phyloP scores from a whole-genome alignment of 1,140 invertebrate species.

The Caenorhabditis elegans region WBcel235 BX284602.5:5945501-5946000 shows the following conservation, averaged over 20 bases:
- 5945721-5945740: no score
- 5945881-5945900: slow-evolving; percentile 48
- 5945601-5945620: neutral
- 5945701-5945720: neutral
- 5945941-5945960: slow-evolving; percentile 30
- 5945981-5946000: slow-evolving; percentile 37
- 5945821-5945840: neutral
- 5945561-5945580: neutral
- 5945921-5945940: slow-evolving; percentile 36
- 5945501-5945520: no score
- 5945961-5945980: slow-evolving; percentile 42
- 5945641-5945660: neutral
- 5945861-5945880: slow-evolving; percentile 44
- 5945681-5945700: neutral
- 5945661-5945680: slow-evolving; percentile 11
- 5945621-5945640: slow-evolving; percentile 17
- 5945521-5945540: neutral
- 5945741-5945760: neutral
- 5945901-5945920: slow-evolving; percentile 62
- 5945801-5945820: neutral
- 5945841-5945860: slow-evolving; percentile 32
- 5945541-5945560: neutral
- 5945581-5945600: neutral
- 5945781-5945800: neutral
- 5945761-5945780: neutral